Base-by-base conservation (phyloP, 2,888 invertebrate genomes). In the Diabrotica balteata region DNA sequence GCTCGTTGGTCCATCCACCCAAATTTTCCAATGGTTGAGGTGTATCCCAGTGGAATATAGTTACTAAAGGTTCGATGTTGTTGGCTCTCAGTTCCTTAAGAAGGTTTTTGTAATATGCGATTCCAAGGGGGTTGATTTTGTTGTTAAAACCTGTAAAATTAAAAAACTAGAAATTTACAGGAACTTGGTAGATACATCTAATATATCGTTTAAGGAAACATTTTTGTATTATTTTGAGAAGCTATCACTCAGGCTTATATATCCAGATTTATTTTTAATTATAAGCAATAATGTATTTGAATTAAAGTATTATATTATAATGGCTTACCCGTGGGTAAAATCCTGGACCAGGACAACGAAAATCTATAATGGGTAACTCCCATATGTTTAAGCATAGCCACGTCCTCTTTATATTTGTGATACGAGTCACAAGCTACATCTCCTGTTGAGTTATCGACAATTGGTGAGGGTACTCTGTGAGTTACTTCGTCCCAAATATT, bases 341-440 rank as follows among this genome's bases (percentile, higher is more conserved):
- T 59, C 17, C 66, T 59, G n/a, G 32, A 32, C 66, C 66, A 66
- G 9, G 66, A 32, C n/a, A 66, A 22, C 4, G 66, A 66, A 11
- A 66, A 91, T 52, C 89, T 83, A 78, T 89, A 89, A 78, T 84
- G 85, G 53, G 80, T 72, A 7, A 87, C 86, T 0, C 88, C 88
- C 0, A 90, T 81, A 11, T 85, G 77, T 59, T 83, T 85, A 63
- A 90, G 76, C 59, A 89, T 78, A 44, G 80, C 77, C 0, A 90
- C 87, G 74, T 91, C 91, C 42, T 88, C 86, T 73, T 85, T 84
- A 78, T 86, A 88, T 69, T 82, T 85, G 80, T 90, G 87, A 80
- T 90, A 91, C 47, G 90, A 90, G 78, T 91, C 89, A 45, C 90
- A 89, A 0, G 92, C 90, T 0, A 90, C 84, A 70, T 91, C 90